These are phyloP conservation scores for Sanderia malayensis DNA, from an alignment of 30 jellyfish, hydroid and myxozoan species.

Conservation along the genomic window DNA sequence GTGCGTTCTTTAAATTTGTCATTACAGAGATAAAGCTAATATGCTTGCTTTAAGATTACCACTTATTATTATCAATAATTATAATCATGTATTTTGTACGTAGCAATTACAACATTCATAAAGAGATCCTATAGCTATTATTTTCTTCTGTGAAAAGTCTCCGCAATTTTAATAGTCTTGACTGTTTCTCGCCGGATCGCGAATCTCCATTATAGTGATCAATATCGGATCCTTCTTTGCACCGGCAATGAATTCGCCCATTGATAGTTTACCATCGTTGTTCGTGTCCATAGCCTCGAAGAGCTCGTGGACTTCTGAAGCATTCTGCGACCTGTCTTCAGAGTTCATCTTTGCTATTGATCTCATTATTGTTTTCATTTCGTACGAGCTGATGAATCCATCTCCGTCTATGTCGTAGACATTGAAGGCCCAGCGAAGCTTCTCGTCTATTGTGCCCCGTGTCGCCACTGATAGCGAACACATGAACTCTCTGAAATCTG, in stretches of 20 bases:
- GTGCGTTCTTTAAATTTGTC: no score
- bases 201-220: constrained; percentile 11
- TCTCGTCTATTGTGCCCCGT: constrained; percentile 66
- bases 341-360: constrained; percentile 59
- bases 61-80: no score
- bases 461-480: constrained; percentile 70
- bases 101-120: no score
- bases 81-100: no score
- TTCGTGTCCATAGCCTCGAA: constrained; percentile 46
- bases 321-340: constrained; percentile 17
- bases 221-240: constrained; percentile 56
- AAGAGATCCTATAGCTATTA: no score
- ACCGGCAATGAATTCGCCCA: constrained; percentile 60
- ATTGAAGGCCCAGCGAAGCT: constrained; percentile 60
- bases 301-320: constrained; percentile 15
- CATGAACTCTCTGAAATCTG: constrained; percentile 72
- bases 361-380: constrained; percentile 43
- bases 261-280: constrained; percentile 46
- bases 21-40: no score
- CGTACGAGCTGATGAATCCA: constrained; percentile 58
- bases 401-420: constrained; percentile 71
- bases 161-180: no score
- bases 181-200: neutral
- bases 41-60: no score
- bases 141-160: no score